A percentile compares a stretch with the other conserved stretches of the same genome.
These are phyloP conservation scores for Orchestia grillus DNA, from an alignment of 1,140 invertebrate genomes.

Conservation along the genomic window DNA sequence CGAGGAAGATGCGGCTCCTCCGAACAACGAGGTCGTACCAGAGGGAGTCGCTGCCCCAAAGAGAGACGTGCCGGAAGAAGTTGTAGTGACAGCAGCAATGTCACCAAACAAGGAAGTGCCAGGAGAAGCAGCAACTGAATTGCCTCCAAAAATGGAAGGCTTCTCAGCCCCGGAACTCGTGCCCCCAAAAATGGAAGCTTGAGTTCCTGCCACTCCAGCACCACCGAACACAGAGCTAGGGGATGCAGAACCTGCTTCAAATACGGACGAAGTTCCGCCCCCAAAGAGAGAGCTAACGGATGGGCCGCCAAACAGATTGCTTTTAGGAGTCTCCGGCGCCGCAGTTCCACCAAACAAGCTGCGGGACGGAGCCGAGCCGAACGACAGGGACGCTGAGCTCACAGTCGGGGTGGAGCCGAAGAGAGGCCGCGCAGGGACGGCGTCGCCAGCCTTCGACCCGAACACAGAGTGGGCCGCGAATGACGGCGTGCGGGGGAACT, in stretches of 20 bases:
- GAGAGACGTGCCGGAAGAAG: background rate
- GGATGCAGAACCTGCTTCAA: background rate
- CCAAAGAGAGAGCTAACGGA: constrained; percentile 59
- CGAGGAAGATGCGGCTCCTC: constrained; percentile 37
- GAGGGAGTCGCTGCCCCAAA: background rate
- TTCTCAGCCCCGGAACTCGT: background rate
- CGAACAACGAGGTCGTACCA: background rate
- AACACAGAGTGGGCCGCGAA: background rate
- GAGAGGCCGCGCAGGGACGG: background rate
- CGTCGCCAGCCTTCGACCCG: background rate
- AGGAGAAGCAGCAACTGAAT: too few species aligned
- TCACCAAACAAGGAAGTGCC: background rate
- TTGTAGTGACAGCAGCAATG: background rate
- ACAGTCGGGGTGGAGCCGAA: constrained; percentile 19
- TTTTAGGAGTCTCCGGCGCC: background rate
- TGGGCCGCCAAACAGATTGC: constrained; percentile 39
- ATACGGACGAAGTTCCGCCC: constrained; percentile 45
- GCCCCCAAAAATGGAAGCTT: constrained; percentile 50
- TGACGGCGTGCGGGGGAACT: constrained; percentile 9
- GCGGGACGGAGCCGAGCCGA: background rate
- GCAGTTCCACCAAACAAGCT: background rate
- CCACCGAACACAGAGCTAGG: constrained; percentile 19
- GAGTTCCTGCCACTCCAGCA: constrained; percentile 18
- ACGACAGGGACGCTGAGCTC: constrained; percentile 4
- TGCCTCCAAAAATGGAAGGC: constrained; percentile 45